Conservation (phyloP, 2,888 invertebrate genomes). For the Phytoseiulus persimilis region DNA sequence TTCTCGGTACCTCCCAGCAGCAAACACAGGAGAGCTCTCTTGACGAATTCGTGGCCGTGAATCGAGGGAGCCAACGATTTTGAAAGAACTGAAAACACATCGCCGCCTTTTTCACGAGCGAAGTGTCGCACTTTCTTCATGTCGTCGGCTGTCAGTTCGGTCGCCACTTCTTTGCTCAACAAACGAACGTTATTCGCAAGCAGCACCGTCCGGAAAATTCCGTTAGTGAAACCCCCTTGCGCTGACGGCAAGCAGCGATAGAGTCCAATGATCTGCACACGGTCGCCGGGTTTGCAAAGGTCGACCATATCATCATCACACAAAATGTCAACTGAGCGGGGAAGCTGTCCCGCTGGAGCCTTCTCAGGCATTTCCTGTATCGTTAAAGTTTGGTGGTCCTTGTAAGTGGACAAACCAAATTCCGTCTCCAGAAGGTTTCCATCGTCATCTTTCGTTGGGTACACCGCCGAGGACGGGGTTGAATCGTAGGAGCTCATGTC, state of each 20-base stretch:
- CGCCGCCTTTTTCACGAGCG: conserved; percentile 54
- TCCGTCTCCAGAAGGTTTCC: conserved; percentile 95
- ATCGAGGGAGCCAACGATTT: conserved; percentile 95
- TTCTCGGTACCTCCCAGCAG: conserved; percentile 93
- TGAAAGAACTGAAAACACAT: conserved; percentile 79
- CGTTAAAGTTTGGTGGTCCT: conserved; percentile 92
- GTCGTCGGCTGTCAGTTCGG: conserved; percentile 70
- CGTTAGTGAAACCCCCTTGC: conserved; percentile 80
- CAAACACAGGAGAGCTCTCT: conserved; percentile 87
- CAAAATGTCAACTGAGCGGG: conserved; percentile 85
- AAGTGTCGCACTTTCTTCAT: conserved; percentile 76
- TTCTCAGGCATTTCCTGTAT: conserved; percentile 99
- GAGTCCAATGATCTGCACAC: conserved; percentile 90
- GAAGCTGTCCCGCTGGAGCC: conserved; percentile 91
- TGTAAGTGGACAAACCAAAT: conserved; percentile 85
- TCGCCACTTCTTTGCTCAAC: conserved; percentile 74
- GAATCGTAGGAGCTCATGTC: conserved; percentile 92
- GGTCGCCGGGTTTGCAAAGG: conserved; percentile 85
- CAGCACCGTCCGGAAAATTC: conserved; percentile 78
- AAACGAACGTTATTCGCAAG: conserved; percentile 86
- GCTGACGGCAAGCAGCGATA: conserved; percentile 89
- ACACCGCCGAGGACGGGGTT: conserved; percentile 72
- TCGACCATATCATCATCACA: conserved; percentile 95
- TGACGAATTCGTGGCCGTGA: conserved; percentile 90
- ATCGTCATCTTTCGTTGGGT: conserved; percentile 96